phyloP scores from a whole-genome alignment of 2,888 invertebrate genomes.

The Limenitis camilla region DNA sequence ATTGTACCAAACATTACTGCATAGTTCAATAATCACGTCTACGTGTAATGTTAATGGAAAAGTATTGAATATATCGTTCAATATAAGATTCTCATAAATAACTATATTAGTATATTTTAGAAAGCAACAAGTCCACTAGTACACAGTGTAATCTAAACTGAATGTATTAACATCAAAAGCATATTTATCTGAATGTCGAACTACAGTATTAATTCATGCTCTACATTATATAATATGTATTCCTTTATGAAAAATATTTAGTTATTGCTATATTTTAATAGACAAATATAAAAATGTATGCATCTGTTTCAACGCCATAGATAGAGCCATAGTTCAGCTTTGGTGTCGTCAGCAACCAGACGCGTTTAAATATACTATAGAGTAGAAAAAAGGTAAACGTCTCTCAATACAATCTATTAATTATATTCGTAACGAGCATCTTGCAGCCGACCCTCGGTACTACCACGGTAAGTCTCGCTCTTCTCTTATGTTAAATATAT shows the following conservation, averaged over 20 bases:
- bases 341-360: conserved; percentile 14
- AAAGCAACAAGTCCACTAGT: conserved; percentile 45
- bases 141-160: conserved; percentile 33
- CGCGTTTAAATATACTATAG: conserved; percentile 19
- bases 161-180: conserved; percentile 52
- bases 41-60: conserved; percentile 35
- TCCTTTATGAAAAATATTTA: conserved; percentile 41
- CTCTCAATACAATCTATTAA: conserved; percentile 17
- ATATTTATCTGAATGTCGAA: conserved; percentile 35
- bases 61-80: conserved; percentile 35
- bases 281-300: conserved; percentile 33
- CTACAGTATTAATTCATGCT: conserved; percentile 37
- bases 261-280: conserved; percentile 29
- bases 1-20: too few species aligned
- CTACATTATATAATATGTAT: conserved; percentile 31
- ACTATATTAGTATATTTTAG: conserved; percentile 36
- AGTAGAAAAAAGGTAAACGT: conserved; percentile 24
- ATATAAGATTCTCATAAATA: conserved; percentile 38
- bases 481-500: conserved; percentile 31
- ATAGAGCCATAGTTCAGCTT: conserved; percentile 17
- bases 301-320: conserved; percentile 23
- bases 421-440: conserved; percentile 7
- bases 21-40: background rate
- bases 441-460: background rate
- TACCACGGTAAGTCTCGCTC: conserved; percentile 42